Evolutionary conservation across 2,888 invertebrate genomes (phyloP).

Genomic region (Iphiclides podalirius): DNA sequence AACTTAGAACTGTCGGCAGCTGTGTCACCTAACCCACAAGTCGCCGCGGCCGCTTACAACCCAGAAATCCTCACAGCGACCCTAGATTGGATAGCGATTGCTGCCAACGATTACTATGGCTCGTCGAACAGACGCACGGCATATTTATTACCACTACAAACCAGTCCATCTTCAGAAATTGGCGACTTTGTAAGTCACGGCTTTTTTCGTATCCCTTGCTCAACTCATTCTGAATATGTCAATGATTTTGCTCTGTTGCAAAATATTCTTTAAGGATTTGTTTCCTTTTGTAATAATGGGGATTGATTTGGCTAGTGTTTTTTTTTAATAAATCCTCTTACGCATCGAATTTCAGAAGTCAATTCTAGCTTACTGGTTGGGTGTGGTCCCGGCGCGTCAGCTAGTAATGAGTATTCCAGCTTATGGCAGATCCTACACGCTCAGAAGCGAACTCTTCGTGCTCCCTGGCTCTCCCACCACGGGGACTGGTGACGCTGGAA

Average conservation of each 20-base stretch:
- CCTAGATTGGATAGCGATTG: slow-evolving; percentile 90
- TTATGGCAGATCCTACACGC: slow-evolving; percentile 87
- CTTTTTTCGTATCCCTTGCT: too few relatives aligned
- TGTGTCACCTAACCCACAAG: slow-evolving; percentile 85
- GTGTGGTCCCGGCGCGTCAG: slow-evolving; percentile 83
- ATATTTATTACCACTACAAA: slow-evolving; percentile 86
- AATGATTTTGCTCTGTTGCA: too few relatives aligned
- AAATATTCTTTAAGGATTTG: too few relatives aligned
- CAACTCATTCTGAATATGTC: too few relatives aligned
- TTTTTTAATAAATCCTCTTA: too few relatives aligned
- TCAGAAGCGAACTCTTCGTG: slow-evolving; percentile 71
- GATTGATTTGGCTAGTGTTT: too few relatives aligned
- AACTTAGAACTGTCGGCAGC: slow-evolving; percentile 84
- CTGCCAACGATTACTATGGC: slow-evolving; percentile 91
- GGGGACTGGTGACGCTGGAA: slow-evolving; percentile 85
- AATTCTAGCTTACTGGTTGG: slow-evolving; percentile 86
- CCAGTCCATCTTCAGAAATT: slow-evolving; percentile 81
- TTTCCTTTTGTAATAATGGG: too few relatives aligned
- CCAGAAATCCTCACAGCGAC: slow-evolving; percentile 82
- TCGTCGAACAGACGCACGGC: slow-evolving; percentile 87
- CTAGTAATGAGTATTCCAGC: slow-evolving; percentile 87
- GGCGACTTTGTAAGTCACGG: slow-evolving; percentile 83
- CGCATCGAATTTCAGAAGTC: slow-evolving; percentile 32
- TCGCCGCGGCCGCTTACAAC: slow-evolving; percentile 87
- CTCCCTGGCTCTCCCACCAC: slow-evolving; percentile 80